Evolutionary conservation across 2,113 vertebrate species (phyloP), one percentile per base, ranked within the genome.

Genomic region (Orcinus orca): DNA sequence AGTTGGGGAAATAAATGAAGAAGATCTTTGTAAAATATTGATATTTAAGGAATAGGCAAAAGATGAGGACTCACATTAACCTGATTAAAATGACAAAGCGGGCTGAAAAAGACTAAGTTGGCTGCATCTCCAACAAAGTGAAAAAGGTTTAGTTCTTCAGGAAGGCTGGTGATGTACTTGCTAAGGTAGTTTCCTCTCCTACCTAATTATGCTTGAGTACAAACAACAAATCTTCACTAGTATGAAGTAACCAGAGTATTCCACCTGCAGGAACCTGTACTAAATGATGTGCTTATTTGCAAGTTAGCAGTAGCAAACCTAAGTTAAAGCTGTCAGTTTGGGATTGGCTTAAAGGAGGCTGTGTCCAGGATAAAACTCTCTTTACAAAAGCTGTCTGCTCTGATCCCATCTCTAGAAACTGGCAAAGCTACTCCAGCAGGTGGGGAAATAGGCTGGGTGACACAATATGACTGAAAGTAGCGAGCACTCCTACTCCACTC

Each of bases 401-500:
- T 58, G 53, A 91, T 50, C 8, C 25, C 12, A 21, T 83, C 85
- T 84, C 71, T 63, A n/a, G 67, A 93, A 70, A 41, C 21, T 0
- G 4, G 53, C n/a, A 31, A 41, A 67, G 26, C 47, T 80, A 50
- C 65, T 74, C 58, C 21, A 60, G 74, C 70, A 70, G 60, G 23
- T 26, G 74, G 47, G 33, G 26, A 87, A 60, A 62, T 0, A 41
- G 21, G 23, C 47, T 53, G 38, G 8, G 8, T 33, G 23, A 74
- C 85, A 44, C 31, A 60, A 14, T 25, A 47, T 14, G 62, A 5
- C 14, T 36, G 50, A 14, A 36, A 36, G 29, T 6, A 26, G 33
- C 29, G 29, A 17, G 7, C 25, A 33, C 36, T 31, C 36, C 12
- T 44, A 33, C 18, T 21, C 31, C 0, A 3, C 13, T 0, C 5